Conservation (phyloP, 2,113 vertebrate genomes). For the Boleophthalmus pectinirostris region DNA sequence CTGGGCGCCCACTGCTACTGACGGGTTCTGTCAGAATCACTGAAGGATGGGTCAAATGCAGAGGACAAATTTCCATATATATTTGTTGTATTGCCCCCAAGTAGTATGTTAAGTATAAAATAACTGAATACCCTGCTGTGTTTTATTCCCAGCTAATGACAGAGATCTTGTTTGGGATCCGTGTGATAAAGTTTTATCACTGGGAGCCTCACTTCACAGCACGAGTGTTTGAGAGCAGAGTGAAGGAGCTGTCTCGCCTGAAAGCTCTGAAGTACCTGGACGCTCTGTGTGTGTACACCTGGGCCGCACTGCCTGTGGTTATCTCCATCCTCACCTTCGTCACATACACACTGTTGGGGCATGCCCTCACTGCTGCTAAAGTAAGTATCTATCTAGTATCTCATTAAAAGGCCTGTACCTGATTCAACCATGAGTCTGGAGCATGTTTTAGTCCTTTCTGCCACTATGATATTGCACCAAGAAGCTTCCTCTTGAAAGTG, state of each 20-base stretch:
- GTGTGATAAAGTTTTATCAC: conserved; percentile 92
- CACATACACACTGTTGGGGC: conserved; percentile 88
- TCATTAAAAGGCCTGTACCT: too few relatives aligned
- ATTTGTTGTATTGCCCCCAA: too few relatives aligned
- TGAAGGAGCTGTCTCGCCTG: conserved; percentile 82
- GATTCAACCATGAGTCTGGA: too few relatives aligned
- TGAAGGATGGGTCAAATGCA: too few relatives aligned
- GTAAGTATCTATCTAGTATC: too few relatives aligned
- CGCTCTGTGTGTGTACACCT: conserved; percentile 92
- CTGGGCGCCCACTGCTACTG: too few relatives aligned
- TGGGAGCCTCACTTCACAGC: conserved; percentile 88
- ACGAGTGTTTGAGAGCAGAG: conserved; percentile 78
- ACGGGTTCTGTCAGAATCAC: too few relatives aligned
- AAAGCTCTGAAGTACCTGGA: conserved; percentile 87
- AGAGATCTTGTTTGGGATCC: conserved; percentile 89
- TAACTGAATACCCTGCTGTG: not conserved
- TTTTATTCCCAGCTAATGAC: conserved; percentile 83
- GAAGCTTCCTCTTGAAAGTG: too few relatives aligned
- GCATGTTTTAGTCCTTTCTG: too few relatives aligned
- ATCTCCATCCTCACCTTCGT: conserved; percentile 92
- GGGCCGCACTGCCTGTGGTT: conserved; percentile 92
- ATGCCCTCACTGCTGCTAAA: conserved; percentile 94
- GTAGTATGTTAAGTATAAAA: too few relatives aligned
- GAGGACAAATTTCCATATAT: too few relatives aligned
- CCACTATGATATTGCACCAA: too few relatives aligned